Evolutionary conservation across 2,113 vertebrate species (phyloP).

Genomic region (Oncorhynchus masou): DNA sequence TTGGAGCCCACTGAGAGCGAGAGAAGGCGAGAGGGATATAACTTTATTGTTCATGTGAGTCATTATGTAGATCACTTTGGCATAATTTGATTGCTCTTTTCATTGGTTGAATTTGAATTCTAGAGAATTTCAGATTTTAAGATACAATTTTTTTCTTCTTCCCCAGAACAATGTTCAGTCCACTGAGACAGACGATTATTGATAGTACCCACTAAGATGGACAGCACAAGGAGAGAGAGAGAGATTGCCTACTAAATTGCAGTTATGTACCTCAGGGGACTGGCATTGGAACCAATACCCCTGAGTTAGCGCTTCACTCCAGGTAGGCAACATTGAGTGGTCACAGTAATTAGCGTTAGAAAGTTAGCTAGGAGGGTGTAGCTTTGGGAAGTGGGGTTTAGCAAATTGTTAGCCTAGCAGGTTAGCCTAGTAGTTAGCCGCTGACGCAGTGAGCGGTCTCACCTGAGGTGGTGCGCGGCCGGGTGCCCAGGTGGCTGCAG

Average conservation of each 20-base stretch:
- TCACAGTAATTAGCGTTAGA: background rate
- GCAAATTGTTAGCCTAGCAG: background rate
- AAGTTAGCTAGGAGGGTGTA: background rate
- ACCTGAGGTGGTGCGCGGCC: slow-evolving; percentile 92
- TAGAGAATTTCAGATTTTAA: too few relatives aligned
- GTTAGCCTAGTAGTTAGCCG: background rate
- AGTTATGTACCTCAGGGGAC: background rate
- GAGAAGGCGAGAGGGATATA: slow-evolving; percentile 9
- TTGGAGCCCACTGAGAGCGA: slow-evolving; percentile 85
- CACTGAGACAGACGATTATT: too few relatives aligned
- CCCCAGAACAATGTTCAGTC: too few relatives aligned
- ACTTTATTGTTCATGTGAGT: too few relatives aligned
- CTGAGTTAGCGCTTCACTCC: background rate
- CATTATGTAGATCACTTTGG: too few relatives aligned
- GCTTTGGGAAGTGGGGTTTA: background rate
- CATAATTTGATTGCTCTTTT: too few relatives aligned
- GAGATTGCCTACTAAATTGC: background rate
- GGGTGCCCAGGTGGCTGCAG: slow-evolving; percentile 86
- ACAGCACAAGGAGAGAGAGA: background rate
- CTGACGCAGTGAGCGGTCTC: slow-evolving; percentile 37
- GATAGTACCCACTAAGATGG: too few relatives aligned
- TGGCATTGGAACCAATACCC: background rate
- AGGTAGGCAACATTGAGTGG: background rate
- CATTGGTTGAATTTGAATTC: too few relatives aligned
- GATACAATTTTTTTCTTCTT: fast-evolving